Evolutionary conservation across 2,797 vertebrate species (phyloP), one percentile per base, ranked within the genome.

Genomic region (Poecilia gillii): DNA sequence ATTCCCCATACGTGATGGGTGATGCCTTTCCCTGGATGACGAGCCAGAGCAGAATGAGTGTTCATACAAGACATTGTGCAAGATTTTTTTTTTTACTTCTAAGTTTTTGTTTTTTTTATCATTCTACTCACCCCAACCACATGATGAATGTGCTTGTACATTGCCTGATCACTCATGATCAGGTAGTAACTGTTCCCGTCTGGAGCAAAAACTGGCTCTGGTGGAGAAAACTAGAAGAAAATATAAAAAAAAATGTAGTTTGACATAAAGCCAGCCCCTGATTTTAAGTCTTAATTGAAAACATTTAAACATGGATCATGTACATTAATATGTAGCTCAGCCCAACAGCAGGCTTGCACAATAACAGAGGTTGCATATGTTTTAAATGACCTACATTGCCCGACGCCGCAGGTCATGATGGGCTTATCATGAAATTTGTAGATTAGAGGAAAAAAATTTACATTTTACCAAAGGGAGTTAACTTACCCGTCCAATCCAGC

Each of bases 401-500:
- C 23, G 49, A 23, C 20, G 7, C 49, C 2, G 49, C 49, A 51
- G 20, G 20, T 51, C 20, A 51, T 4, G 9, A 25, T 12, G 66
- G 39, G n/a, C 23, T 70, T n/a, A 71, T 39, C 39, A 6, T 25
- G 39, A 4, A 68, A 41, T 39, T 66, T 66, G 36, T 41, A 68
- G 64, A 41, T 41, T 68, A 41, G 36, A 41, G 73, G 25, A 2
- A 18, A 43, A 41, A 43, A 28, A 31, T n/a, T 46, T 33, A 70
- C 71, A 1, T 3, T 64, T 75, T 33, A 43, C 43, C 5, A 28
- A 43, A 46, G 59, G 12, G 0, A 5, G 8, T 55, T 11, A 51
- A 96, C 97, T 25, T 98, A 99, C 98, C 94, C 96, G 96, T 85
- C 98, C 98, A 87, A 98, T 93, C 98, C 98, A 99, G 88, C 98